Evolutionary conservation across 2,113 vertebrate genomes (phyloP), one percentile per base, ranked within the genome.

Genomic region (Sminthopsis crassicaudata): DNA sequence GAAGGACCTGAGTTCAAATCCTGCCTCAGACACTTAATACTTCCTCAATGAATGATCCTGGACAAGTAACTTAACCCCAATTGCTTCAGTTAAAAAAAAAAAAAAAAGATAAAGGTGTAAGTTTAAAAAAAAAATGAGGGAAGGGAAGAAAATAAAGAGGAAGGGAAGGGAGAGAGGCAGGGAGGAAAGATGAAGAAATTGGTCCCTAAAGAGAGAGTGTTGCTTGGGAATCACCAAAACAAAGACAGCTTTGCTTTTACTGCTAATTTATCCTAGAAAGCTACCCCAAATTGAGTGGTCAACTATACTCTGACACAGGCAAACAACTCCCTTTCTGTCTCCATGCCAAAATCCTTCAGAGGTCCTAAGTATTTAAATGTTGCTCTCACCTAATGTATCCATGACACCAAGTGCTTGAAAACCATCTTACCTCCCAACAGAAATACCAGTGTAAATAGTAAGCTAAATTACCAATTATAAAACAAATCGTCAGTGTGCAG

Each of bases 401-500:
- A 0, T 3, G 23, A 96, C 0, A 94, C 54, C 91, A 92, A 97
- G n/a, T 27, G 76, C 90, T 97, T 92, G 92, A 92, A 97, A 98
- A 97, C 36, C 93, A 93, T 91, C 91, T 30, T 67, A 93, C 46
- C 92, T 1, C 14, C 90, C 55, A 92, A 90, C 42, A 96, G 50
- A 95, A 97, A 96, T 53, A 67, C 53, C 53, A 97, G 90, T 1
- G 8, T 19, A 25, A 92, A 50, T 93, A 51, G 97, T 93, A 93
- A 93, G 25, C 26, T 36, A 53, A 95, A 97, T 46, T n/a, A 48
- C 88, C 95, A 91, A 53, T 94, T 97, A 96, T 52, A 42, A 98
- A 96, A 60, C 92, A 98, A 96, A 93, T 52, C 93, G 19, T 30
- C n/a, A 54, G 97, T 95, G 94, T 27, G 36, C 48, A 95, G 96